Evolutionary conservation across 2,113 vertebrate genomes (phyloP).

Genomic region (Charina bottae): DNA sequence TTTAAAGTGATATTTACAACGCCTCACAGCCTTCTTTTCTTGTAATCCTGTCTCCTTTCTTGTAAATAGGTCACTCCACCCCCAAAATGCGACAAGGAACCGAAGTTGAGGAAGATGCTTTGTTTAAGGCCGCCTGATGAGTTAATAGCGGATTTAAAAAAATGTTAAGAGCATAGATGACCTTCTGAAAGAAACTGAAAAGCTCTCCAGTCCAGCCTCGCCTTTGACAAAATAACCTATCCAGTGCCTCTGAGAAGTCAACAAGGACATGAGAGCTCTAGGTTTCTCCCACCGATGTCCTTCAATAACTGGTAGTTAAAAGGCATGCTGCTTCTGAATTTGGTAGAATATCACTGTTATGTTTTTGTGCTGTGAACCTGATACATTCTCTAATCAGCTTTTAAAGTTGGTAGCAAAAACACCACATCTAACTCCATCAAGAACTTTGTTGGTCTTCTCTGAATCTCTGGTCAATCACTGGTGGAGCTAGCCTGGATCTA

Average conservation of each 20-base stretch:
- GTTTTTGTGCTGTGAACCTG: too few species aligned
- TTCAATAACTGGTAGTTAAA: background rate
- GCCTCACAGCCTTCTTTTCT: background rate
- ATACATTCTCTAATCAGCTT: too few species aligned
- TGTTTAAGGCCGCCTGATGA: background rate
- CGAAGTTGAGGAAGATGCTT: background rate
- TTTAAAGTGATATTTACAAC: background rate
- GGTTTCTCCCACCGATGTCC: background rate
- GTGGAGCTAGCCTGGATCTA: accelerated
- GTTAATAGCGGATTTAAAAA: background rate
- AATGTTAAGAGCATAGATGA: background rate
- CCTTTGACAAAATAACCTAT: background rate
- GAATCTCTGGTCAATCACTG: background rate
- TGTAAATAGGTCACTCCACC: background rate
- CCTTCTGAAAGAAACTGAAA: background rate
- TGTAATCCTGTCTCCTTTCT: background rate
- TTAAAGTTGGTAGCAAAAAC: too few species aligned
- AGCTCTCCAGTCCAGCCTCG: background rate
- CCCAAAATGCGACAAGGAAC: background rate
- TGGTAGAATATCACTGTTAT: too few species aligned
- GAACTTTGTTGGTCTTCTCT: background rate
- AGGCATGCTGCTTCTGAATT: background rate
- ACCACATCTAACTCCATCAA: background rate
- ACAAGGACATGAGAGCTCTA: background rate
- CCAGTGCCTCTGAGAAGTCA: background rate